Base-by-base conservation (phyloP, 2,113 vertebrate genomes). In the Pseudorasbora parva region DNA sequence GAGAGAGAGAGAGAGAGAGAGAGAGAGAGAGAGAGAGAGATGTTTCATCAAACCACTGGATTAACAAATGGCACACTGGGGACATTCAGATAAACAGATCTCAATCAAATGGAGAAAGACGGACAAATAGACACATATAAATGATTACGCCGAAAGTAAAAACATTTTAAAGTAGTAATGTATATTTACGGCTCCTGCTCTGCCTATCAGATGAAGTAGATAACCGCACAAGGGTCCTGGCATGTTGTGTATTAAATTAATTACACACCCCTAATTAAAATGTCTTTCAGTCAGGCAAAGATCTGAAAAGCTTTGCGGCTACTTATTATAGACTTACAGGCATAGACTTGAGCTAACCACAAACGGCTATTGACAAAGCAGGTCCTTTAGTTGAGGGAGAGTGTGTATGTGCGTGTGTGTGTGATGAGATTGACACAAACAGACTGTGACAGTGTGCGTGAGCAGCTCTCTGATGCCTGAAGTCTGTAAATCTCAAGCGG, bases 291-390 rank as follows among this genome's bases (percentile, higher is more conserved):
- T 81, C 19, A 19, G 41, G 59, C 47, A 81, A 69, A 23, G 45
- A 81, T 49, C 79, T 17, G 64, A 30, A 25, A 68, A 69, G 25
- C 64, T 54, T 27, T 41, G 45, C 3, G 4, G 47, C 47, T 51
- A 33, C 62, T 81, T 81, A 79, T 79, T 64, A 66, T n/a, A 74
- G 72, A 74, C 72, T 30, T 21, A 9, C 8, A 74, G 41, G 37
- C 77, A 49, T 8, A 47, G 9, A 66, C 43, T 14, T 49, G 43
- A 66, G 59, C 78, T 56, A 64, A 81, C 64, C 79, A 69, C 64
- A 81, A 81, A 69, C 47, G 56, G 79, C 47, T 81, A 43, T 66
- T 79, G 78, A 66, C 78, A 43, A 79, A 21, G 64, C 17, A 49
- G 15, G 78, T 19, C 41, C 54, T 81, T 30, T 51, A 33, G 27